Conservation (phyloP, 2,797 vertebrate genomes). For the Neosalanx taihuensis region DNA sequence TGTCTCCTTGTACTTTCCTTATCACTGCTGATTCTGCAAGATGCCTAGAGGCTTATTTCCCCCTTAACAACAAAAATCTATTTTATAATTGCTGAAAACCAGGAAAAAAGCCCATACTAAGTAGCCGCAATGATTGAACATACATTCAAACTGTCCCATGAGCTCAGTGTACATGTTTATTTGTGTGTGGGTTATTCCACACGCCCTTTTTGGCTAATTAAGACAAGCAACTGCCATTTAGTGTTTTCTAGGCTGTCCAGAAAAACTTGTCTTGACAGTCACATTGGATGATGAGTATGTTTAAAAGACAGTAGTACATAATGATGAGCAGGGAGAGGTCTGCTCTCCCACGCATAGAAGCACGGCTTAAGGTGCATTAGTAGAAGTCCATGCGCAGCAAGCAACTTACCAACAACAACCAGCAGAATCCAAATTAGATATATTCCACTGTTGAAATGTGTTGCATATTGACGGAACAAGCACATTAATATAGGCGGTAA, state of each 20-base stretch:
- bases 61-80: slow-evolving; percentile 6
- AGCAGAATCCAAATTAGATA: slow-evolving; percentile 97
- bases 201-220: no score
- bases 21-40: slow-evolving; percentile 51
- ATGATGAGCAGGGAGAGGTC: not conserved
- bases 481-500: slow-evolving; percentile 97
- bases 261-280: no score
- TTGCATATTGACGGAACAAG: slow-evolving; percentile 94
- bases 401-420: slow-evolving; percentile 94
- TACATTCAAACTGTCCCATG: no score
- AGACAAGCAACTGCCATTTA: no score
- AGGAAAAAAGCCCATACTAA: not conserved
- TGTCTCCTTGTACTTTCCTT: slow-evolving; percentile 21
- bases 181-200: no score
- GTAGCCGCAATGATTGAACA: no score
- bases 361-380: not conserved
- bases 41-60: slow-evolving; percentile 20
- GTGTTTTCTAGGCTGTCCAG: no score
- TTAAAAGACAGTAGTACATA: no score
- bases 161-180: no score
- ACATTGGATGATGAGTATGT: no score
- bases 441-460: slow-evolving; percentile 98
- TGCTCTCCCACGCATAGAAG: not conserved
- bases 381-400: slow-evolving; percentile 17
- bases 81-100: not conserved